Percentiles rank a stretch among this genome's conserved stretches.
Evolutionary conservation across 2,113 vertebrate species (phyloP).

Genomic region (Paradoxurus hermaphroditus): DNA sequence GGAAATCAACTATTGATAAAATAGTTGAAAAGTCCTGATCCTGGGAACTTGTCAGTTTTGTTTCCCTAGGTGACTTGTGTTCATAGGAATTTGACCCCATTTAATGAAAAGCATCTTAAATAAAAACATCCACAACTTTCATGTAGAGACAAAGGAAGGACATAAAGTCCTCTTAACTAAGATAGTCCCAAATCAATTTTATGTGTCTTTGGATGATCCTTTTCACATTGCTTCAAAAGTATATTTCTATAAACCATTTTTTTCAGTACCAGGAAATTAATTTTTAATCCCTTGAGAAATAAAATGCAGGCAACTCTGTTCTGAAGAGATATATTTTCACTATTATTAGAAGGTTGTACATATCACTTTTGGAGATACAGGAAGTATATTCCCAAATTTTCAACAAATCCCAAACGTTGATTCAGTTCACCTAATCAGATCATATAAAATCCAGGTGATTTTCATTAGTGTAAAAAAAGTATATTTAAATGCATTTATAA

Average conservation of each 20-base stretch:
- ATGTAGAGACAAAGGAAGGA: not conserved
- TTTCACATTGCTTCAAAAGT: slow-evolving; percentile 39
- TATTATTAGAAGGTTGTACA: not conserved
- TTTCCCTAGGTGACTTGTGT: slow-evolving; percentile 53
- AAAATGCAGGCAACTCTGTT: not conserved
- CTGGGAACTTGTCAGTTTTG: not conserved
- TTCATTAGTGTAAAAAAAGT: not conserved
- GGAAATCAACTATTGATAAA: slow-evolving; percentile 65
- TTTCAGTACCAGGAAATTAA: not conserved
- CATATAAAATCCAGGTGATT: not conserved
- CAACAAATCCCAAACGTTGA: not conserved
- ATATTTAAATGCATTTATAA: not conserved
- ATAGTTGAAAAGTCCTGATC: slow-evolving; percentile 22
- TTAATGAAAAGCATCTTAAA: slow-evolving; percentile 52
- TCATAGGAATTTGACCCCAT: slow-evolving; percentile 34
- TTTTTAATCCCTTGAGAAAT: not conserved
- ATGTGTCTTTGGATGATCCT: not conserved
- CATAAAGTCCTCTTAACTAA: slow-evolving; percentile 29
- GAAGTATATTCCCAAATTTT: not conserved
- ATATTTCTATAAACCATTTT: not conserved
- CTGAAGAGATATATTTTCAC: not conserved
- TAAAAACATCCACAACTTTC: slow-evolving; percentile 31
- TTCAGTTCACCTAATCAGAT: not conserved
- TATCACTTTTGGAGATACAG: not conserved
- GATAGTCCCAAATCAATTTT: not conserved